Evolutionary conservation across 2,797 vertebrate species (phyloP).

Genomic region (Mus minutoides): DNA sequence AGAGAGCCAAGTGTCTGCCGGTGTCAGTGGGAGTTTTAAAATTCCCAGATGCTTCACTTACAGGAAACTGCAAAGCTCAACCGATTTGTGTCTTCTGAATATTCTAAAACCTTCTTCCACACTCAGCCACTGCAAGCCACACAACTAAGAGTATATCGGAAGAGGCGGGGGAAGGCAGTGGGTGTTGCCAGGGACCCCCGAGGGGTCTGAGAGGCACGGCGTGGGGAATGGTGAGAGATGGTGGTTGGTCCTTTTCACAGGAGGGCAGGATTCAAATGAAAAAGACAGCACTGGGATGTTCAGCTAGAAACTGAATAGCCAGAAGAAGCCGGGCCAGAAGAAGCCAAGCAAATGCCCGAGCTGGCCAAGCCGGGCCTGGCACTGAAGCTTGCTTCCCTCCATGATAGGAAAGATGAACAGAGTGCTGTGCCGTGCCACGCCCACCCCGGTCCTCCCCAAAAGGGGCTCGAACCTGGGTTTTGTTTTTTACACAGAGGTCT

Average conservation of each 20-base stretch:
- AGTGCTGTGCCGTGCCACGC: fast-evolving
- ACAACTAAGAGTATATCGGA: background rate
- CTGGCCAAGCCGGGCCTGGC: background rate
- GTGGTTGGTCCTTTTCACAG: background rate
- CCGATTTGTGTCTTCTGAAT: background rate
- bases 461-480: background rate
- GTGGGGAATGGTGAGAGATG: background rate
- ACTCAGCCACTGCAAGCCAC: background rate
- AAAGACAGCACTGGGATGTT: background rate
- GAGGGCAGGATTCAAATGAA: background rate
- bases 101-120: background rate
- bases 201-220: background rate
- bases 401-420: background rate
- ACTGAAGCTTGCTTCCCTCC: slow-evolving; percentile 12
- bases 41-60: background rate
- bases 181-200: background rate
- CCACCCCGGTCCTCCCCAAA: background rate
- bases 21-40: background rate
- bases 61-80: background rate
- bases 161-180: fast-evolving
- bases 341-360: background rate
- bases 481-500: background rate
- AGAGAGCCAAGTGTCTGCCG: background rate
- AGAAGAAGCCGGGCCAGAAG: background rate
- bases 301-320: background rate